These are phyloP conservation scores for Mesocentrotus franciscanus DNA, from an alignment of 53 echinoderm and acorn worm genomes.

Conservation along the genomic window DNA sequence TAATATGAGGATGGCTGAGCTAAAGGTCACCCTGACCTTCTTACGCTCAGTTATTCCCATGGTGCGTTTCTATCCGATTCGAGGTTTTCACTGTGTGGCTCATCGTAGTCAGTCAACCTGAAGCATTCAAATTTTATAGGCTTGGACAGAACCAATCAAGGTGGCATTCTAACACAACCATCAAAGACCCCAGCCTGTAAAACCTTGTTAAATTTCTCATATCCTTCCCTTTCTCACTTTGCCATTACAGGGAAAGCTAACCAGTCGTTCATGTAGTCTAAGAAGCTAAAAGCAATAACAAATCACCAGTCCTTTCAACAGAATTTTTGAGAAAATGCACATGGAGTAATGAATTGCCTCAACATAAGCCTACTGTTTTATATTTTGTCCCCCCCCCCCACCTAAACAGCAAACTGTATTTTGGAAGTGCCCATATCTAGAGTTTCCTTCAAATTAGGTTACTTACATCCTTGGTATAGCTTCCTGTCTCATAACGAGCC, in stretches of 20 bases:
- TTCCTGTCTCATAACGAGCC: slow-evolving; percentile 61
- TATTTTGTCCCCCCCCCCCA: not conserved
- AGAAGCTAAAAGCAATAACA: too few relatives aligned
- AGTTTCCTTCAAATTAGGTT: slow-evolving; percentile 50
- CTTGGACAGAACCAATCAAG: slow-evolving; percentile 48
- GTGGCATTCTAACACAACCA: slow-evolving; percentile 38
- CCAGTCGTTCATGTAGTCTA: not conserved
- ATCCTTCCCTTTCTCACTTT: slow-evolving; percentile 1
- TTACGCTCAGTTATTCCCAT: slow-evolving; percentile 18
- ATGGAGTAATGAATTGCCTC: not conserved
- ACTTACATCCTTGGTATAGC: slow-evolving; percentile 47
- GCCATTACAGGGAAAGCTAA: not conserved
- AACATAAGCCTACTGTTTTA: not conserved
- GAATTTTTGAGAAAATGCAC: not conserved
- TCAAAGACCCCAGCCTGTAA: slow-evolving; percentile 10
- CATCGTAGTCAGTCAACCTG: slow-evolving; percentile 12
- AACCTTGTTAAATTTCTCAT: not conserved
- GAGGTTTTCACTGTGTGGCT: not conserved
- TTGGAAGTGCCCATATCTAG: slow-evolving; percentile 29
- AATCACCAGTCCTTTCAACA: not conserved
- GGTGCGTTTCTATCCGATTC: slow-evolving; percentile 37
- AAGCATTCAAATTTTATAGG: slow-evolving; percentile 36
- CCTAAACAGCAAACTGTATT: not conserved
- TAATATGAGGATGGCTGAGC: slow-evolving; percentile 10
- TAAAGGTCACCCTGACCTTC: slow-evolving; percentile 53